These are phyloP conservation scores for Malaclemys terrapin DNA, from an alignment of 2,113 vertebrate genomes.

Conservation along the genomic window DNA sequence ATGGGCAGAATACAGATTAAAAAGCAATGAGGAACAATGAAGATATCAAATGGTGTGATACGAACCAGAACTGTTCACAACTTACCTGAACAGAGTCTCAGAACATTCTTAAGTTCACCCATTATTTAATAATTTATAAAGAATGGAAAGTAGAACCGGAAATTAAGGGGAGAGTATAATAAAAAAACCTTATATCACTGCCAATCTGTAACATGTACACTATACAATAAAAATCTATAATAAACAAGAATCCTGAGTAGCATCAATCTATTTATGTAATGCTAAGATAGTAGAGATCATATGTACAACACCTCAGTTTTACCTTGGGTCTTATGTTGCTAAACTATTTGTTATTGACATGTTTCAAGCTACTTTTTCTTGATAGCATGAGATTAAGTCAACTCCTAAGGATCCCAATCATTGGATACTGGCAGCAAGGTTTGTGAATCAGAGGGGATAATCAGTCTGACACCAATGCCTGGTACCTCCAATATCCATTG, in stretches of 20 bases:
- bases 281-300: not conserved
- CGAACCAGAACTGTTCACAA: not conserved
- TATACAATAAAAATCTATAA: not conserved
- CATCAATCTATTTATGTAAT: not conserved
- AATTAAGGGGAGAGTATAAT: not conserved
- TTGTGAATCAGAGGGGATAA: not conserved
- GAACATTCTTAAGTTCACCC: not conserved
- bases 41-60: not conserved
- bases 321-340: not conserved
- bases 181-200: not conserved
- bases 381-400: not conserved
- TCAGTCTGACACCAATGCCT: not conserved
- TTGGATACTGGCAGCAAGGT: not conserved
- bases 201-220: not conserved
- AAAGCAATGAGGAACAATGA: not conserved
- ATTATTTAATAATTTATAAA: not conserved
- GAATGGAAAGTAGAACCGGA: not conserved
- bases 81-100: not conserved
- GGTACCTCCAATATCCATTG: not conserved
- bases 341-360: not conserved
- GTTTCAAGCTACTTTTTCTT: not conserved
- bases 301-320: not conserved
- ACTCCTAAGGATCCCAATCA: not conserved
- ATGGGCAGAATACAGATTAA: not conserved
- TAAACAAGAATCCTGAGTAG: not conserved